Percentiles rank a stretch among this genome's conserved stretches.
Evolutionary conservation across 2,113 vertebrate genomes (phyloP).

Genomic region (Pseudorectes ferrugineus): DNA sequence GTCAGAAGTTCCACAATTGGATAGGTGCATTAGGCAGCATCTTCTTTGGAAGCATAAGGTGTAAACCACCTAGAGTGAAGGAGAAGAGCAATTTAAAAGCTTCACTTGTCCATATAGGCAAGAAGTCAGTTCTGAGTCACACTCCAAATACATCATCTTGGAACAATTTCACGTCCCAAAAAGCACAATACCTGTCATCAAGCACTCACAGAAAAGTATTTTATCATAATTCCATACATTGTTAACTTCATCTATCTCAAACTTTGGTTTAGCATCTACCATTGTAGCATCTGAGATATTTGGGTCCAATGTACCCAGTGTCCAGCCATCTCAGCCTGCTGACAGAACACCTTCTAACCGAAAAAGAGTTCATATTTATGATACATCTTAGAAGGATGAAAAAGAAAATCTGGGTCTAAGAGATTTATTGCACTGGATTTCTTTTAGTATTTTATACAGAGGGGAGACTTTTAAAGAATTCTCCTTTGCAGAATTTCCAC

Average conservation of each 20-base stretch:
- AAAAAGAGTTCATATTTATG: background rate
- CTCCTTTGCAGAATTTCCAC: background rate
- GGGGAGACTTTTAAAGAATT: background rate
- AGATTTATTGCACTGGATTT: background rate
- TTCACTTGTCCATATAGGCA: background rate
- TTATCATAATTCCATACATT: background rate
- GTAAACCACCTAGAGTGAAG: background rate
- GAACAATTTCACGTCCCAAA: background rate
- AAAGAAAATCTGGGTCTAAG: background rate
- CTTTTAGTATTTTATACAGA: background rate
- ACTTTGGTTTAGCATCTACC: background rate
- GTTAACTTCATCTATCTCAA: background rate
- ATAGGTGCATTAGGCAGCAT: background rate
- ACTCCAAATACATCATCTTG: background rate
- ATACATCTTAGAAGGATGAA: background rate
- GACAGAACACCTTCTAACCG: background rate
- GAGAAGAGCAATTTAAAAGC: background rate
- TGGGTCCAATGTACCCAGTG: background rate
- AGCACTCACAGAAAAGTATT: background rate
- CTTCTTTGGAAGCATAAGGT: background rate
- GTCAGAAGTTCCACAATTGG: background rate
- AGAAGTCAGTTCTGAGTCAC: background rate
- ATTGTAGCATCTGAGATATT: background rate
- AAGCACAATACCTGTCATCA: background rate
- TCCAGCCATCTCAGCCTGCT: background rate